Conservation (phyloP, 2,888 invertebrate genomes). For the Taphrorychus bicolor region DNA sequence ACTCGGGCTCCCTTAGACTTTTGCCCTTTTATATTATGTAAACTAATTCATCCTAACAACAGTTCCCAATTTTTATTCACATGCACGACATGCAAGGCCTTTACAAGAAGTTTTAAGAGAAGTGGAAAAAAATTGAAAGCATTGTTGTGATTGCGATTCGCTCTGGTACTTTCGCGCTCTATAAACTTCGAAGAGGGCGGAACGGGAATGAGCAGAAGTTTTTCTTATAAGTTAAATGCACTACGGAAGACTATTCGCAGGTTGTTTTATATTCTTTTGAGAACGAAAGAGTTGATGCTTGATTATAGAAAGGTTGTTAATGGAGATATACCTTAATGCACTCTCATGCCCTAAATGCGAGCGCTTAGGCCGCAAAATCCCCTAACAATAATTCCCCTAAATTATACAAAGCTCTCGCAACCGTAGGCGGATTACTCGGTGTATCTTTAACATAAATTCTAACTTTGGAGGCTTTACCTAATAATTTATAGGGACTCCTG, state of each 20-base stretch:
- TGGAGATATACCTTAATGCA: not conserved
- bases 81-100: not conserved
- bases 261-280: not conserved
- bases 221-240: too few species aligned
- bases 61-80: not conserved
- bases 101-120: not conserved
- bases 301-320: not conserved
- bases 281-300: too few species aligned
- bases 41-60: not conserved
- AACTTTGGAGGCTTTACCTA: conserved; percentile 3
- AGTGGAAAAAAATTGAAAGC: not conserved
- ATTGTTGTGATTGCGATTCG: not conserved
- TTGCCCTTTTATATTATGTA: conserved; percentile 6
- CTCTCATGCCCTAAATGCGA: not conserved
- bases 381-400: not conserved
- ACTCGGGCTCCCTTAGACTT: not conserved
- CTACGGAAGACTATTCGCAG: not conserved
- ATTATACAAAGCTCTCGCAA: not conserved
- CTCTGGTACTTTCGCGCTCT: not conserved
- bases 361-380: not conserved
- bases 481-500: conserved; percentile 2
- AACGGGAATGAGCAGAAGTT: too few species aligned
- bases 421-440: not conserved
- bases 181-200: not conserved
- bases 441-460: conserved; percentile 11